These are phyloP conservation scores for Dinothrombium tinctorium DNA, from an alignment of 1,140 invertebrate species.

Conservation along the genomic window DNA sequence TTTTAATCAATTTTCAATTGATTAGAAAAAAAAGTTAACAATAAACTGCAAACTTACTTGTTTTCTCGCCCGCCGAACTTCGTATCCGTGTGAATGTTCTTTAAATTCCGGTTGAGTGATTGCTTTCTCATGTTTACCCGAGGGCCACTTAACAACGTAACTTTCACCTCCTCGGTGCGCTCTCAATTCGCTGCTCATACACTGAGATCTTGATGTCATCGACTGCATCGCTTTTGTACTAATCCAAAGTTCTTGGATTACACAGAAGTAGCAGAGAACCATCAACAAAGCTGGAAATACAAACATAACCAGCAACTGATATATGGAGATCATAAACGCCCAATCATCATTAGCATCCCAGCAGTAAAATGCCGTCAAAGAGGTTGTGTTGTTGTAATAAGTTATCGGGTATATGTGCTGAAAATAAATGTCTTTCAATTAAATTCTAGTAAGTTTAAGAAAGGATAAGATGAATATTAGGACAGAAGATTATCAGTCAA, in stretches of 20 bases:
- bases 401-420: constrained; percentile 19
- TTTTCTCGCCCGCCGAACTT: constrained; percentile 17
- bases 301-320: constrained; percentile 23
- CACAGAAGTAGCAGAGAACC: constrained; percentile 22
- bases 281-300: constrained; percentile 21
- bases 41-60: no score
- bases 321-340: constrained; percentile 18
- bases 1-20: no score
- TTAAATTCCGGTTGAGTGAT: constrained; percentile 13
- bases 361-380: constrained; percentile 19
- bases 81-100: constrained; percentile 11
- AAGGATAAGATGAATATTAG: no score
- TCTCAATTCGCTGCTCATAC: no score
- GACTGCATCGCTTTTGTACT: constrained; percentile 17
- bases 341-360: constrained; percentile 18
- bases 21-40: no score
- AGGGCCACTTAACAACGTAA: constrained; percentile 2
- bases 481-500: no score
- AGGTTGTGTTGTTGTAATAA: constrained; percentile 21
- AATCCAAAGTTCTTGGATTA: constrained; percentile 23
- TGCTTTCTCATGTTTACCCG: constrained; percentile 1
- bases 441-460: no score
- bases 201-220: no score
- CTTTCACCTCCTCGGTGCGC: no score
- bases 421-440: no score